Base-by-base conservation (phyloP, 2,797 vertebrate genomes). In the Melanotaenia maccullochi region DNA sequence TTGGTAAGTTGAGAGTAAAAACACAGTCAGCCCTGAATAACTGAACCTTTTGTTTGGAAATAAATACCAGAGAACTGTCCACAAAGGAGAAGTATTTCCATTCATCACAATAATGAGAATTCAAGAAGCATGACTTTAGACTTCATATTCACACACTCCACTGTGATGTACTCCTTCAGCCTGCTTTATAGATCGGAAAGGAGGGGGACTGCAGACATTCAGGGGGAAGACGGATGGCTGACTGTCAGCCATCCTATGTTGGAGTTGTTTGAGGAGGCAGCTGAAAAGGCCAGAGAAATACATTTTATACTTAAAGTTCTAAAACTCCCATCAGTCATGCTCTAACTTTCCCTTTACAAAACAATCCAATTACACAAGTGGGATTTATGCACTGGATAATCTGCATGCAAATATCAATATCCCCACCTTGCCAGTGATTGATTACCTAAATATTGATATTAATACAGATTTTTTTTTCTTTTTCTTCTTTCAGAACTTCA, bases 311-410 rank as follows among this genome's bases (percentile, higher is more conserved):
- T 11, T 42, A 12, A 58, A 72, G 76, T 64, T 63, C 52, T 30
- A 25, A 68, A 83, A 55, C 55, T 78, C 44, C n/a, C 67, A 81
- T 76, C 55, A 65, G 70, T 83, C 78, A 75, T 2, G 14, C 4
- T 49, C 49, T 35, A 70, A 76, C 42, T 60, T 63, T 63, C 36
- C 44, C n/a, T 58, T 47, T 38, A 56, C 47, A 60, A 33, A 75
- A 76, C 59, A 55, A 51, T 36, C 24, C 42, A 54, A 54, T 76
- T 57, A 32, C 44, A 68, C 16, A 40, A 5, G 71, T 58, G 30
- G 52, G 54, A 57, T 36, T 32, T 20, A 33, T 20, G 0, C 62
- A 32, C 3, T 0, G 9, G 60, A 35, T 18, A 4, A 47, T 66
- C 6, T 62, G 57, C 49, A 60, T 52, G 32, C 12, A 69, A 38